Conservation (phyloP, 2,113 vertebrate genomes). For the Eolophus roseicapilla region DNA sequence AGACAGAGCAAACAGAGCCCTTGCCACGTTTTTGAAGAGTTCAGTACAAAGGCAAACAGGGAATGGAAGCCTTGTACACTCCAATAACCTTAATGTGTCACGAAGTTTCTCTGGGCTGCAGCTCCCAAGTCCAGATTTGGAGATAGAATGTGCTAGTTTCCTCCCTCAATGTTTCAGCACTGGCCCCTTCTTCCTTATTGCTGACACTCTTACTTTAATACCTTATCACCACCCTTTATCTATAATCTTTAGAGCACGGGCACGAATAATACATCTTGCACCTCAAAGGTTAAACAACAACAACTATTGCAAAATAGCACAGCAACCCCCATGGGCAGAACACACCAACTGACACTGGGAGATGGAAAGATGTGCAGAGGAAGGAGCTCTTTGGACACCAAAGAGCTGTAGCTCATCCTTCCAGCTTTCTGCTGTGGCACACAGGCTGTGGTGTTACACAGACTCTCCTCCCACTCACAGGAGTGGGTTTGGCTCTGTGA, state of each 20-base stretch:
- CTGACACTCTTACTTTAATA: background rate
- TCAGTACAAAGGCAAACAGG: background rate
- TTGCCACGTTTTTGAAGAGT: background rate
- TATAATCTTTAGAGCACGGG: background rate
- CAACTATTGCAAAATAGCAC: background rate
- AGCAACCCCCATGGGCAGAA: background rate
- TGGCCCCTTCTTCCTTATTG: background rate
- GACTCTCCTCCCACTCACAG: background rate
- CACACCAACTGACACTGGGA: background rate
- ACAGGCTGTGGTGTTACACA: background rate
- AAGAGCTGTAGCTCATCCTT: background rate
- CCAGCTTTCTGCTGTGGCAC: background rate
- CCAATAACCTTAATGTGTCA: background rate
- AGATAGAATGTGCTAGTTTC: background rate
- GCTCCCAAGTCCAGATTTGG: background rate
- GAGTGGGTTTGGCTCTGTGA: background rate
- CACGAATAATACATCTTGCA: background rate
- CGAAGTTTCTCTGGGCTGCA: background rate
- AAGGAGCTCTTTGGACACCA: background rate
- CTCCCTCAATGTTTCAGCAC: background rate
- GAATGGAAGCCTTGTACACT: background rate
- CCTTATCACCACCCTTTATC: background rate
- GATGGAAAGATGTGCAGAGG: background rate
- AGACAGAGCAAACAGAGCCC: background rate
- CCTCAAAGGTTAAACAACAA: constrained; percentile 24